Conservation (phyloP, 2,113 vertebrate species). For the Bucco capensis region DNA sequence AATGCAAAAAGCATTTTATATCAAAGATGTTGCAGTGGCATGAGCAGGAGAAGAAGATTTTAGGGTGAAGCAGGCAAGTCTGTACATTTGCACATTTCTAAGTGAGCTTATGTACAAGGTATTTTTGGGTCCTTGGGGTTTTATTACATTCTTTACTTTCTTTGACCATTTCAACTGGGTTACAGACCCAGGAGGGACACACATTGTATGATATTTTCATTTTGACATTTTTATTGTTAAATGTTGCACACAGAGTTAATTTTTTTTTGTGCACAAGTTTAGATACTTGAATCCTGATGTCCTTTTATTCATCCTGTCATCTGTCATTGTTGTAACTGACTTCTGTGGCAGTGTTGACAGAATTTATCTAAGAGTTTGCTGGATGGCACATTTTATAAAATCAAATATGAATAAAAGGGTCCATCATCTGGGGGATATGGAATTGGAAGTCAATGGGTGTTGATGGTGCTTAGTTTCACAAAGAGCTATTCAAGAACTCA, state of each 20-base stretch:
- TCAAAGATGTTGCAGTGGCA: neutral
- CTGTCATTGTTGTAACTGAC: conserved; percentile 30
- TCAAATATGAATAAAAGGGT: conserved; percentile 39
- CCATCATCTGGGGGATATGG: neutral
- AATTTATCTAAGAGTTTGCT: conserved; percentile 35
- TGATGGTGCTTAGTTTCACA: conserved; percentile 24
- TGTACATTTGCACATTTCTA: conserved; percentile 8
- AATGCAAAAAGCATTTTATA: conserved; percentile 29
- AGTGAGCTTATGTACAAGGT: neutral
- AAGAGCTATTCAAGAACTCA: conserved; percentile 2
- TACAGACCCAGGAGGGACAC: neutral
- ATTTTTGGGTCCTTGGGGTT: neutral
- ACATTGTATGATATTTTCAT: neutral
- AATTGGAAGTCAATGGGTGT: neutral
- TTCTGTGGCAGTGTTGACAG: conserved; percentile 23
- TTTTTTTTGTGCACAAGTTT: neutral
- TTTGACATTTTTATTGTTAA: conserved; percentile 1
- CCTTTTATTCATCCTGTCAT: conserved; percentile 29
- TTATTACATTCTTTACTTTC: neutral
- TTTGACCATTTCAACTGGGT: neutral
- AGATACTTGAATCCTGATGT: neutral
- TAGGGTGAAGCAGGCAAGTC: neutral
- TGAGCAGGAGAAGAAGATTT: neutral
- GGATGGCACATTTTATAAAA: conserved; percentile 19
- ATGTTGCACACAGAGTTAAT: neutral